These are phyloP conservation scores for Thunnus thynnus DNA, from an alignment of 2,113 vertebrate genomes.

Conservation along the genomic window DNA sequence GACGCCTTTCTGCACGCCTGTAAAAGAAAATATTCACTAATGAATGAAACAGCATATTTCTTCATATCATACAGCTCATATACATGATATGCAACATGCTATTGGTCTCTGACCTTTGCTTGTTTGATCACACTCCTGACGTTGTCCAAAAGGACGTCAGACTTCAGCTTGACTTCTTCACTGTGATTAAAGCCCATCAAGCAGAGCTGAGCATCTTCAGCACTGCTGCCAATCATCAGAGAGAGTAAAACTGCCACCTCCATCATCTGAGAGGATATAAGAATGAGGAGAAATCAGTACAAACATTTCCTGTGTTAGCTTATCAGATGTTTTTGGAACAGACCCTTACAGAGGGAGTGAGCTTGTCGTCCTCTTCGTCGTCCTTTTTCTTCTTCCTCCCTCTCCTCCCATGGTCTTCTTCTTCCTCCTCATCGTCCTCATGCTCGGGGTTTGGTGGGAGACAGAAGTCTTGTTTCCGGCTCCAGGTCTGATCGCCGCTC, in stretches of 20 bases:
- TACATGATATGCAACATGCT: too few relatives aligned
- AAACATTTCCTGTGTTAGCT: too few relatives aligned
- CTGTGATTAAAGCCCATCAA: accelerated
- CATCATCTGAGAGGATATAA: constrained; percentile 50
- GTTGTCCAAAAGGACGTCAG: constrained; percentile 84
- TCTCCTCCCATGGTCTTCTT: not conserved
- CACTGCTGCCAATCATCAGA: constrained; percentile 81
- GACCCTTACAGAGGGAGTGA: constrained; percentile 63
- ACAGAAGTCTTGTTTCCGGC: constrained; percentile 72
- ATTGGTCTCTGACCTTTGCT: constrained; percentile 72
- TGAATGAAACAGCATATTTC: not conserved
- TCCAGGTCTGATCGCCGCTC: accelerated
- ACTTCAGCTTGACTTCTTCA: constrained; percentile 63
- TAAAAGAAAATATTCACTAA: constrained; percentile 28
- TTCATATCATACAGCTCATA: not conserved
- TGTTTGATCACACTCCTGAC: constrained; percentile 73
- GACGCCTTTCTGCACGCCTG: accelerated
- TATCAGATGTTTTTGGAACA: not conserved
- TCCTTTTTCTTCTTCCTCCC: not conserved
- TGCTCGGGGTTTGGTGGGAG: constrained; percentile 59
- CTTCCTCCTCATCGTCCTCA: not conserved
- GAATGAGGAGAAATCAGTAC: not conserved
- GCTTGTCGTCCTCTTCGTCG: not conserved
- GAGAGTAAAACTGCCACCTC: constrained; percentile 84
- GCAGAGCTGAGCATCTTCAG: constrained; percentile 80